These are phyloP conservation scores for Pungitius pungitius DNA, from an alignment of 2,113 vertebrate species.

Conservation along the genomic window DNA sequence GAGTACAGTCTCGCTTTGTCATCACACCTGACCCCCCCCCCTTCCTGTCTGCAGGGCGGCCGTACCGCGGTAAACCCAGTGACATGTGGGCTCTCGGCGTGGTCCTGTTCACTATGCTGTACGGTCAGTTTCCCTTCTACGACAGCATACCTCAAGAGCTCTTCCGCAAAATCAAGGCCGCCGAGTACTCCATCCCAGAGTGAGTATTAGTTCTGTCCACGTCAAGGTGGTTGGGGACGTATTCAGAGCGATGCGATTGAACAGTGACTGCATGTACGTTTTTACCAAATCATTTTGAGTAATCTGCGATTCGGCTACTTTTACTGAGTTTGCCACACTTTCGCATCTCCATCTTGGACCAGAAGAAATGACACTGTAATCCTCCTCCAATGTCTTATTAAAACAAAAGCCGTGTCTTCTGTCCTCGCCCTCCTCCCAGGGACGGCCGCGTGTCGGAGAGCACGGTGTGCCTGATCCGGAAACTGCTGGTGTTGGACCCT, in stretches of 20 bases:
- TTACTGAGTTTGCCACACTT: neutral
- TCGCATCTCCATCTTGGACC: neutral
- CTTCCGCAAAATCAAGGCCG: constrained; percentile 99
- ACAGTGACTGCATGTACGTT: neutral
- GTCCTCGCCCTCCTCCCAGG: constrained; percentile 69
- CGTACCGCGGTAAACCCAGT: constrained; percentile 96
- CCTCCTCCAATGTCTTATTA: neutral
- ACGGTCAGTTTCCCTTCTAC: constrained; percentile 99
- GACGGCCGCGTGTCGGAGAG: constrained; percentile 96
- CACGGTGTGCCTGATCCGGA: constrained; percentile 97
- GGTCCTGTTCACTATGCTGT: constrained; percentile 99
- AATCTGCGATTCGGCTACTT: neutral
- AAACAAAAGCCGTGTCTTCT: neutral
- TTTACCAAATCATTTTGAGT: neutral
- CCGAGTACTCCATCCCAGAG: constrained; percentile 98
- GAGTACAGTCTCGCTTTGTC: neutral
- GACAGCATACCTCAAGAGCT: constrained; percentile 99
- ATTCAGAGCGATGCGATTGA: neutral
- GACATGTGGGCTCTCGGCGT: constrained; percentile 99
- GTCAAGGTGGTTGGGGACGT: neutral
- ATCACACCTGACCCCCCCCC: neutral
- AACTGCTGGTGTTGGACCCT: constrained; percentile 95
- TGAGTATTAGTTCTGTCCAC: constrained; percentile 77
- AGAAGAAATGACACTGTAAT: neutral
- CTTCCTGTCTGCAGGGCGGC: constrained; percentile 84